Base-by-base conservation (phyloP, 2,797 vertebrate species). In the Tenualosa thibaudeaui region DNA sequence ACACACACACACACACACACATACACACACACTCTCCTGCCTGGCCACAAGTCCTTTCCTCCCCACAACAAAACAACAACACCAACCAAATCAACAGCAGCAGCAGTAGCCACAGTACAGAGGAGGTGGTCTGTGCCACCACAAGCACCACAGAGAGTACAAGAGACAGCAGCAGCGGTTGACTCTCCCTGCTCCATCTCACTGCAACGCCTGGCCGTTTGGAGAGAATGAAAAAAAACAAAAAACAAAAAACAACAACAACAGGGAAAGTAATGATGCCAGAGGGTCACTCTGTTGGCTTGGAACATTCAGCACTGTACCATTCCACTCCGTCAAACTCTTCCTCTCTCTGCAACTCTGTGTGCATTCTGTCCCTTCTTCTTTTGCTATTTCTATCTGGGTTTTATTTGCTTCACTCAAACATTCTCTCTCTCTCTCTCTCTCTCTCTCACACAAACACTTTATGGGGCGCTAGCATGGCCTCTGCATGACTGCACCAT, bases 401-500 rank as follows among this genome's bases (percentile, higher is more conserved):
- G 6, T 31, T 31, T 31, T 31, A 0, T 43, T 5, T 78, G 37
- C 43, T 12, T 71, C 65, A 37, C 26, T 68, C 24, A 26, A 51
- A 13, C 15, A 19, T 75, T 37, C 26, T 71, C 31, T 71, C 62
- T 37, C 3, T 68, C 10, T 3, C 15, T 43, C 3, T 78, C 15
- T 71, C 65, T 71, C 31, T 71, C 26, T 40, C 65, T 37, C 65
- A 22, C n/a, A 37, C 17, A 71, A 71, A 37, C 65, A 46, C 71
- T 78, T 46, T 19, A 78, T 40, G 4, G 17, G 19, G 40, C 37
- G 22, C 19, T 7, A 22, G 40, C 71, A 43, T 22, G 71, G 71
- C 17, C 40, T 78, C 37, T 46, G 40, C 71, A 78, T 78, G 37
- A 50, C 46, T 53, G 78, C 75, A 31, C 71, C 83, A 81, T 84